Percentiles rank a stretch among this genome's conserved stretches.
Conservation (phyloP, 2,888 invertebrate species). For the Ormyrus pomaceus region DNA sequence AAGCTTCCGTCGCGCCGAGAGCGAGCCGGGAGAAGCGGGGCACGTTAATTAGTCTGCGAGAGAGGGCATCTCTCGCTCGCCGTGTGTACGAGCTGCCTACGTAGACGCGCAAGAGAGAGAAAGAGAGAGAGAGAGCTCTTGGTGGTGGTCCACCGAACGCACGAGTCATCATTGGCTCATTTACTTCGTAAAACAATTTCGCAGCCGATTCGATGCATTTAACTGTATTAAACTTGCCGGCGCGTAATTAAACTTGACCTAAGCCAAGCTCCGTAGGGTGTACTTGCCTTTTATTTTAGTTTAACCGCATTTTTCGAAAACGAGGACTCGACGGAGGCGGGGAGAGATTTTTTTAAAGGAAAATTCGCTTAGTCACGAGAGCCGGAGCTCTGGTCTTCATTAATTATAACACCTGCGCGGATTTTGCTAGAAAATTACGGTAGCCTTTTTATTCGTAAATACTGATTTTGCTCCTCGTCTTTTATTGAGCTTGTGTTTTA, state of each 20-base stretch:
- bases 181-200: slow-evolving; percentile 73
- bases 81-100: not conserved
- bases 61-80: not conserved
- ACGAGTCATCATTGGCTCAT: slow-evolving; percentile 75
- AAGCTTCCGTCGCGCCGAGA: not conserved
- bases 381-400: too few relatives aligned
- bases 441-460: too few relatives aligned
- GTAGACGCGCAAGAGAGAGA: not conserved
- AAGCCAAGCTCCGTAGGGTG: not conserved
- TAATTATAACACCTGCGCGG: too few relatives aligned
- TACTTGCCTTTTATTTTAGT: not conserved
- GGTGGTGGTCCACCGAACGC: slow-evolving; percentile 69
- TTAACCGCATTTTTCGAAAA: not conserved
- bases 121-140: slow-evolving; percentile 3
- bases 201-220: slow-evolving; percentile 68
- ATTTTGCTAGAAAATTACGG: too few relatives aligned
- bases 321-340: too few relatives aligned
- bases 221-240: slow-evolving; percentile 72
- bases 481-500: too few relatives aligned
- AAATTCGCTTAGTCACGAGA: too few relatives aligned
- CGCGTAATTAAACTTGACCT: slow-evolving; percentile 71
- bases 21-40: not conserved
- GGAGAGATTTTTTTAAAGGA: too few relatives aligned
- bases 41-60: slow-evolving; percentile 22
- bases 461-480: too few relatives aligned